phyloP scores from a whole-genome alignment of 2,113 vertebrate genomes.

The Quiscalus mexicanus region DNA sequence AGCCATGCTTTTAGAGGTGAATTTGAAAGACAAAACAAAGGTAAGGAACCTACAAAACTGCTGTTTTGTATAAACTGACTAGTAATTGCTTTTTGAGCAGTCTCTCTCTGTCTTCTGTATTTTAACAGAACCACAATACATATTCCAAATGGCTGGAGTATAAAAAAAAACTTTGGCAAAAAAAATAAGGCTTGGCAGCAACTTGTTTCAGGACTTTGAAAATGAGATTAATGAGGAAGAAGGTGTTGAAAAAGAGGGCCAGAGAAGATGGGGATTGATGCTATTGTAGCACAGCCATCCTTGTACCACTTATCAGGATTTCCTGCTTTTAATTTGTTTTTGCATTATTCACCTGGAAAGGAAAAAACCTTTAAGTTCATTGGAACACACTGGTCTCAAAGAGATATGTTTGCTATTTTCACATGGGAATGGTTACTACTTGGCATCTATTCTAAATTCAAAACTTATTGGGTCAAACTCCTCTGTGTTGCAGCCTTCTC shows the following conservation, averaged over 20 bases:
- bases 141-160: neutral
- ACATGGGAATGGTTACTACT: constrained; percentile 43
- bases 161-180: neutral
- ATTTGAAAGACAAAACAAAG: neutral
- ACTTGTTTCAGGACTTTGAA: neutral
- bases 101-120: neutral
- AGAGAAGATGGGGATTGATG: neutral
- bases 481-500: neutral
- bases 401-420: constrained; percentile 5
- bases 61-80: neutral
- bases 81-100: neutral
- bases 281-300: neutral
- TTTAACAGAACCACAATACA: neutral
- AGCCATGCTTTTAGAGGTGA: neutral
- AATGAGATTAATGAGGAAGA: neutral
- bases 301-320: neutral
- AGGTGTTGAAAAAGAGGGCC: neutral
- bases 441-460: constrained; percentile 21
- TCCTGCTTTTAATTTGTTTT: constrained; percentile 21
- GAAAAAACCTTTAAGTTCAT: neutral
- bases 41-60: neutral
- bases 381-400: neutral
- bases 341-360: neutral
- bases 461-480: neutral
- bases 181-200: constrained; percentile 2